A percentile compares a stretch with the other conserved stretches of the same genome.
These are phyloP conservation scores for Myocastor coypus DNA, from an alignment of 2,113 vertebrate genomes.

Conservation along the genomic window DNA sequence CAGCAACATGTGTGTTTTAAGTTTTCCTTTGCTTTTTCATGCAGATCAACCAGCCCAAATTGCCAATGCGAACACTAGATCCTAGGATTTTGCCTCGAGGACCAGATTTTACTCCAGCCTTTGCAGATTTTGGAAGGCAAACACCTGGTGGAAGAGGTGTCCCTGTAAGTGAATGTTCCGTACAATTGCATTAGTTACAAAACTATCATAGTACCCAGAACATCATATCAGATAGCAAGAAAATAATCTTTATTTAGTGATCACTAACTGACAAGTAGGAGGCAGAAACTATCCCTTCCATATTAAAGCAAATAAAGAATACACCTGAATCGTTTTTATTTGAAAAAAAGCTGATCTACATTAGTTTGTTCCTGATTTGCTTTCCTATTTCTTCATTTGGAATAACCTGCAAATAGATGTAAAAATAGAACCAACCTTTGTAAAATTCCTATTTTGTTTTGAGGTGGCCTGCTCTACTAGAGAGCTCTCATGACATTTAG, in stretches of 20 bases:
- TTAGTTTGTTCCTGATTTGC: conserved; percentile 42
- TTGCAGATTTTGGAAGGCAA: conserved; percentile 97
- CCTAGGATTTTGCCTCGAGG: conserved; percentile 94
- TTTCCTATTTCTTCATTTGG: background rate
- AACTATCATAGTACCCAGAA: background rate
- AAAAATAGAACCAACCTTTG: conserved; percentile 16
- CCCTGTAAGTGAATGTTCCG: conserved; percentile 91
- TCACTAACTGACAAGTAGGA: conserved; percentile 58
- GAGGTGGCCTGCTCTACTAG: conserved; percentile 13
- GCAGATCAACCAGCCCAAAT: conserved; percentile 97
- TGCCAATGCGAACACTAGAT: conserved; percentile 92
- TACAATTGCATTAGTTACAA: conserved; percentile 70
- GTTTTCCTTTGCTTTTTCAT: conserved; percentile 54
- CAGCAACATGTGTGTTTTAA: background rate
- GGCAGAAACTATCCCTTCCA: conserved; percentile 50
- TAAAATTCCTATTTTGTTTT: conserved; percentile 46
- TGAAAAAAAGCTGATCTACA: conserved; percentile 55
- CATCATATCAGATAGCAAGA: background rate
- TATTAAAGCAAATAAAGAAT: conserved; percentile 34
- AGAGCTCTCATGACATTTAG: background rate
- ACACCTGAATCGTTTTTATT: conserved; percentile 35
- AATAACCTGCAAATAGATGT: conserved; percentile 56
- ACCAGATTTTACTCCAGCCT: conserved; percentile 98
- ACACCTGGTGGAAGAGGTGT: conserved; percentile 91
- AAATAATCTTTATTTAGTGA: background rate